A percentile compares a stretch with the other conserved stretches of the same genome.
phyloP scores from a whole-genome alignment of 2,797 vertebrate species.

The Lutjanus argentimaculatus region DNA sequence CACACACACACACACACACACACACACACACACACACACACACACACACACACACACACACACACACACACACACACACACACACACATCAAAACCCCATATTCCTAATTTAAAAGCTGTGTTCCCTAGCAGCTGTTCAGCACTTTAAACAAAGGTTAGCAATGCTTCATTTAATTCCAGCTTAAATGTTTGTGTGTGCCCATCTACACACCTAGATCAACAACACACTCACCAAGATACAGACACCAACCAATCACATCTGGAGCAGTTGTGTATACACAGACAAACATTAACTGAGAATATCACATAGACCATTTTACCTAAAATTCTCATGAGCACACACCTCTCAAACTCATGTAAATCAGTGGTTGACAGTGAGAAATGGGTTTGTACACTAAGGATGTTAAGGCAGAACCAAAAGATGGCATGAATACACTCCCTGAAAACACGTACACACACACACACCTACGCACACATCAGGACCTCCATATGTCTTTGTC shows the following conservation, averaged over 20 bases:
- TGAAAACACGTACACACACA: not conserved
- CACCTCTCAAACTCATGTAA: not conserved
- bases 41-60: not conserved
- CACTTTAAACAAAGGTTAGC: not conserved
- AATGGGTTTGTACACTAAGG: slow-evolving; percentile 20
- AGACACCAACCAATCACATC: not conserved
- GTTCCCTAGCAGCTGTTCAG: not conserved
- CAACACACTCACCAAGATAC: not conserved
- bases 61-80: not conserved
- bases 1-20: not conserved
- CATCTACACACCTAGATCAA: not conserved
- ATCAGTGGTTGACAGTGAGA: slow-evolving; percentile 40
- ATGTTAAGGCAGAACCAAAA: slow-evolving; percentile 23
- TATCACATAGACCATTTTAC: slow-evolving; percentile 18
- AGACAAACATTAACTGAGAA: slow-evolving; percentile 5
- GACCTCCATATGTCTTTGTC: slow-evolving; percentile 37
- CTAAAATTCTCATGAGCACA: not conserved
- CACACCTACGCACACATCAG: slow-evolving; percentile 18
- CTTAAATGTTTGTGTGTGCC: not conserved
- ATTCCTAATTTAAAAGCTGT: not conserved
- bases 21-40: not conserved
- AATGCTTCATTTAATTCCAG: not conserved
- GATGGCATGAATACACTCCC: slow-evolving; percentile 19
- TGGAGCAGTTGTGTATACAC: not conserved
- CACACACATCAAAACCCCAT: not conserved